Base-by-base conservation (phyloP, 2,888 invertebrate genomes). In the Chrysodeixis includens region DNA sequence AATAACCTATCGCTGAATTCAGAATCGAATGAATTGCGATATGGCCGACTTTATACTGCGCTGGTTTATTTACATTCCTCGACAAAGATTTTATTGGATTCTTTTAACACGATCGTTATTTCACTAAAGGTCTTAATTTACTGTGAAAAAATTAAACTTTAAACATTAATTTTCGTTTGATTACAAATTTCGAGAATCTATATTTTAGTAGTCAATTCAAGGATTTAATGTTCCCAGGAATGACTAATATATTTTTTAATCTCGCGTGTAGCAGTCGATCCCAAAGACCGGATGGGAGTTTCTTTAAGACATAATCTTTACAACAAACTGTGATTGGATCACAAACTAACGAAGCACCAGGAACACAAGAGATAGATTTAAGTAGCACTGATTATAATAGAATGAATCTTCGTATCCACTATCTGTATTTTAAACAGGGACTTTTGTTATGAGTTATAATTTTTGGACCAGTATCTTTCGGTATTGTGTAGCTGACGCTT, bases 251-350 rank as follows among this genome's bases (percentile, higher is more conserved):
- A 62, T 71, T 51, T 56, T 1, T 26, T 46, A 44, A 75, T 82
- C 80, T 83, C 93, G 58, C 87, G 92, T 93, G 80, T 73, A 84
- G 30, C 86, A 46, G 75, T 62, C 72, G 20, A 71, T 64, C 81
- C 84, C 89, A 87, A 91, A 90, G 88, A 93, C 93, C 94, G 94
- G 94, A 94, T 94, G 93, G 79, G 89, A 89, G 89, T 90, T 93
- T 93, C 93, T 92, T 92, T 88, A 86, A 88, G 87, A 93, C 93
- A 93, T 94, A 94, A 94, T 94, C 93, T 93, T 93, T 92, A 94
- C 93, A 93, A 94, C 92, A 93, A 94, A 94, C 91, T 92, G 92
- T 93, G 92, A 92, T 93, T 91, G 81, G 87, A 92, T 93, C 92
- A 88, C 87, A 87, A 87, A 88, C 92, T 93, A 93, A 93, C 92